Conservation (phyloP, 2,113 vertebrate genomes). For the Lagenorhynchus albirostris region DNA sequence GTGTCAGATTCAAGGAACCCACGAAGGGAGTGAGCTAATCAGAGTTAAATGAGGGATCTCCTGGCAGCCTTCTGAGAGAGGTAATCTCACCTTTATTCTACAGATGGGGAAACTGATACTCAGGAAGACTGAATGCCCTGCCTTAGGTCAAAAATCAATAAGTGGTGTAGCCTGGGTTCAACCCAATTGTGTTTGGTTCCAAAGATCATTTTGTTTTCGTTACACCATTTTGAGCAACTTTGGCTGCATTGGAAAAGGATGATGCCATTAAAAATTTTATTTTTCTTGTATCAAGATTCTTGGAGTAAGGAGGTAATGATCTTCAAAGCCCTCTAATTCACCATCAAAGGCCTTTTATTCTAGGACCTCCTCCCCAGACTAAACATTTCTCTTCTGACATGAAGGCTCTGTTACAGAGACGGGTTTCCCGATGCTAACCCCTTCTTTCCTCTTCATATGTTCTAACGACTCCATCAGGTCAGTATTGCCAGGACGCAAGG, state of each 20-base stretch:
- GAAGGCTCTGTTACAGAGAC: not conserved
- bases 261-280: not conserved
- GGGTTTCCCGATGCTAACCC: not conserved
- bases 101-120: rapidly evolving
- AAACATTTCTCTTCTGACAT: not conserved
- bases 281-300: not conserved
- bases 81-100: rapidly evolving
- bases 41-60: rapidly evolving
- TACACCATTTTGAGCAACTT: not conserved
- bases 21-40: rapidly evolving
- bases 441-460: rapidly evolving
- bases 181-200: not conserved
- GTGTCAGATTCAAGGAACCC: rapidly evolving
- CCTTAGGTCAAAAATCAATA: not conserved
- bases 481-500: not conserved
- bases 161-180: rapidly evolving
- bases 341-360: not conserved
- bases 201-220: not conserved
- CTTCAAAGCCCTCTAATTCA: not conserved
- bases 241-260: not conserved
- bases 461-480: not conserved
- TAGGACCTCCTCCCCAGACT: not conserved
- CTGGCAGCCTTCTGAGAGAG: not conserved
- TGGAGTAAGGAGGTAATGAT: not conserved
- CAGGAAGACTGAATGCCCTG: not conserved